phyloP scores from a whole-genome alignment of 2,888 invertebrate genomes.

The Pteria penguin region DNA sequence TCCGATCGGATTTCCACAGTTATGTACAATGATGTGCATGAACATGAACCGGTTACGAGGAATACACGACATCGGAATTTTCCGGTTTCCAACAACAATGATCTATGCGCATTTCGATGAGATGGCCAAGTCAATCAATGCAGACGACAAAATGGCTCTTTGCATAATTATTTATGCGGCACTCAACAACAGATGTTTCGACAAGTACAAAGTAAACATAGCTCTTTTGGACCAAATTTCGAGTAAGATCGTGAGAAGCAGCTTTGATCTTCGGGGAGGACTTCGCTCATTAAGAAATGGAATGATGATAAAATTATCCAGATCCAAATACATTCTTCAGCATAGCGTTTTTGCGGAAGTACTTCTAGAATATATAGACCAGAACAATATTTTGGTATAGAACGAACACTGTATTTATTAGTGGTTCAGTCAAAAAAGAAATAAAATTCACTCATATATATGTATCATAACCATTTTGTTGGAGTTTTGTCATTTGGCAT shows the following conservation, averaged over 20 bases:
- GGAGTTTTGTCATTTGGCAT: too few relatives aligned
- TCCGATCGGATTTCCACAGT: not conserved
- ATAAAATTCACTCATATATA: too few relatives aligned
- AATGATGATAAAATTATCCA: not conserved
- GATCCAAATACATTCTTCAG: not conserved
- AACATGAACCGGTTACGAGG: not conserved
- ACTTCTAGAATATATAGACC: not conserved
- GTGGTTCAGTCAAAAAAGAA: too few relatives aligned
- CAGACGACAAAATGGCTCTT: not conserved
- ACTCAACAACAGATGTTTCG: not conserved
- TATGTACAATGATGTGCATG: not conserved
- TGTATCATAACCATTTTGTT: too few relatives aligned
- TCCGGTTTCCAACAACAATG: not conserved
- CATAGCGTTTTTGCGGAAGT: not conserved
- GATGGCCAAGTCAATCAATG: not conserved
- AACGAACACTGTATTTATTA: too few relatives aligned
- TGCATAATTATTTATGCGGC: not conserved
- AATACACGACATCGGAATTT: not conserved
- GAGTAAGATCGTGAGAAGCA: not conserved
- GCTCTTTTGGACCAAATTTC: not conserved
- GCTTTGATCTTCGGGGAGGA: not conserved
- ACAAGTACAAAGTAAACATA: not conserved
- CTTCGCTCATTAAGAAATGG: not conserved
- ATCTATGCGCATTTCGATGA: not conserved
- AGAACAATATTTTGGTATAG: not conserved